Evolutionary conservation across 2,113 vertebrate genomes (phyloP).

Genomic region (Sitta europaea): DNA sequence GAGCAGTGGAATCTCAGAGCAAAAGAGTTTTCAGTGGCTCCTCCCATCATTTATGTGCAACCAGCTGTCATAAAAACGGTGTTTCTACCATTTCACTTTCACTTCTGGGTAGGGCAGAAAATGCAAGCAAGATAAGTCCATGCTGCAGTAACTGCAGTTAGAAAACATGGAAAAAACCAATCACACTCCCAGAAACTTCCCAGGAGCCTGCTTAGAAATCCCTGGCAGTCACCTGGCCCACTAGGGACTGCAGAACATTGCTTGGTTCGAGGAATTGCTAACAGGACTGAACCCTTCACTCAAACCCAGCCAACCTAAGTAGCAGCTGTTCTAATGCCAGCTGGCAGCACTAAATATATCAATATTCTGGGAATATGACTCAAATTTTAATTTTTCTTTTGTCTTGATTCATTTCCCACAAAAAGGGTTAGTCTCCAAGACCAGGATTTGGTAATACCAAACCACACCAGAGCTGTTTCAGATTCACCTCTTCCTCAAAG

Average conservation of each 20-base stretch:
- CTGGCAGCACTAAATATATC: not conserved
- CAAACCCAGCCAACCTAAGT: not conserved
- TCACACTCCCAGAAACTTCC: not conserved
- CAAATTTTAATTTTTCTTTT: not conserved
- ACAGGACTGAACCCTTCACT: not conserved
- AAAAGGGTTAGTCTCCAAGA: not conserved
- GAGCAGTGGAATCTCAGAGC: not conserved
- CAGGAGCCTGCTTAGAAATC: not conserved
- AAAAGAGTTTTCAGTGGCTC: fast-evolving
- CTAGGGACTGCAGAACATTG: not conserved
- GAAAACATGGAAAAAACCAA: fast-evolving
- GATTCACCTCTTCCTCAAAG: not conserved
- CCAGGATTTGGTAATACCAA: not conserved
- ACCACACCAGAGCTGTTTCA: not conserved
- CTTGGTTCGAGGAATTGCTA: not conserved
- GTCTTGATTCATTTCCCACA: not conserved
- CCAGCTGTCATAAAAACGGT: too few relatives aligned
- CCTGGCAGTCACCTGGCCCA: too few relatives aligned
- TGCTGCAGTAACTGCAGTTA: fast-evolving
- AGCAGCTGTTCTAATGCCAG: not conserved
- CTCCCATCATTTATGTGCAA: not conserved
- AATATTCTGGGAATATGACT: not conserved
- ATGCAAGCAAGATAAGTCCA: too few relatives aligned
- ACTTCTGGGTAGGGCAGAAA: too few relatives aligned
- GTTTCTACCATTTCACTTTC: constrained; percentile 25